Conservation (phyloP, 2,797 vertebrate species). For the Macropodus opercularis region DNA sequence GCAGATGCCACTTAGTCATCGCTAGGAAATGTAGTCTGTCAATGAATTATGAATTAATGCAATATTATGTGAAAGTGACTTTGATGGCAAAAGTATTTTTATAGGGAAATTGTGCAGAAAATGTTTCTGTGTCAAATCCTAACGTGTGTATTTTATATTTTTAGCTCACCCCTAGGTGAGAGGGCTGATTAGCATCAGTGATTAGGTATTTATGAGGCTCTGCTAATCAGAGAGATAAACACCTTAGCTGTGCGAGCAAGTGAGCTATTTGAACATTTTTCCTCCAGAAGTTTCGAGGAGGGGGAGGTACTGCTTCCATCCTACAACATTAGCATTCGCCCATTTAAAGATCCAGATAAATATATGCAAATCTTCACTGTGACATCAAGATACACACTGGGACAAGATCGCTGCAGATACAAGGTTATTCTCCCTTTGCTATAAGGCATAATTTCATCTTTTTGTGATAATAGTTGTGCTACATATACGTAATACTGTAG, state of each 20-base stretch:
- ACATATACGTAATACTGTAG: too few relatives aligned
- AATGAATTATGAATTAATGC: conserved; percentile 42
- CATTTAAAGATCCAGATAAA: conserved; percentile 18
- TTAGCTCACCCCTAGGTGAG: conserved; percentile 67
- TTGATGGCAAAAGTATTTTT: conserved; percentile 20
- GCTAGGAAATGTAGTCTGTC: conserved; percentile 23
- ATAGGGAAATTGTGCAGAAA: conserved; percentile 12
- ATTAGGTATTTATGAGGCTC: conserved; percentile 74
- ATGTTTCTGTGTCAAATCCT: conserved; percentile 19
- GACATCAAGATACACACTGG: background rate
- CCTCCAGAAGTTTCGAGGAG: conserved; percentile 42
- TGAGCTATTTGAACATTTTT: conserved; percentile 42
- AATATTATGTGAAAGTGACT: conserved; percentile 25
- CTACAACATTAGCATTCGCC: conserved; percentile 13
- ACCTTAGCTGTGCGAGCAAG: conserved; percentile 38
- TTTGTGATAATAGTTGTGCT: too few relatives aligned
- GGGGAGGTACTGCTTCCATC: background rate
- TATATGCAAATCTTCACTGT: conserved; percentile 1
- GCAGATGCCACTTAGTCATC: conserved; percentile 2
- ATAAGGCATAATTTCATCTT: background rate
- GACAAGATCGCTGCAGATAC: background rate
- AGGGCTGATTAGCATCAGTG: conserved; percentile 77
- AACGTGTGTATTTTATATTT: conserved; percentile 61
- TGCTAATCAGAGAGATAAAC: conserved; percentile 74
- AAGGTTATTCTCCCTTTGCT: background rate